A percentile compares a stretch with the other conserved stretches of the same genome.
Conservation (phyloP, 2,888 invertebrate species). For the Exocentrus adspersus region DNA sequence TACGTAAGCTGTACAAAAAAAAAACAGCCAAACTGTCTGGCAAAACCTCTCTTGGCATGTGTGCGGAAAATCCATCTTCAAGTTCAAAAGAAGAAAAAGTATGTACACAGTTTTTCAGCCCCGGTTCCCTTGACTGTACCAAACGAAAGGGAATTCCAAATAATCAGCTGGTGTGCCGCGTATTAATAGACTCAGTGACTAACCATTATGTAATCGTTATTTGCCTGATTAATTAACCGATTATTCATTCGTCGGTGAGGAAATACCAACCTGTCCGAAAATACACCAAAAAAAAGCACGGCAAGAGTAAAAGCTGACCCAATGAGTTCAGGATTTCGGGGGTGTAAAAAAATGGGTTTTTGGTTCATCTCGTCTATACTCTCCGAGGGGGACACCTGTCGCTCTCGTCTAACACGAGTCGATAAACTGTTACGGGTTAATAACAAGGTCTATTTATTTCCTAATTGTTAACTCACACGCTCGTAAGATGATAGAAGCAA, state of each 20-base stretch:
- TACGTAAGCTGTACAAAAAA: neutral
- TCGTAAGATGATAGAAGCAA: neutral
- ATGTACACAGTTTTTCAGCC: too few relatives aligned
- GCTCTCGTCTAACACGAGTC: neutral
- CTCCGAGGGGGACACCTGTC: too few relatives aligned
- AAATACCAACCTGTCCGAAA: conserved; percentile 13
- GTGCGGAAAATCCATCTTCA: neutral
- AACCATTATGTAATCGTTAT: conserved; percentile 5
- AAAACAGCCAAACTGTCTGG: conserved; percentile 3
- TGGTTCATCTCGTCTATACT: neutral
- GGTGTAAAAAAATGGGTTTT: neutral
- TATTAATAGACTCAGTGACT: conserved; percentile 2
- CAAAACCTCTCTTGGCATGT: neutral
- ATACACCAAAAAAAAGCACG: conserved; percentile 19
- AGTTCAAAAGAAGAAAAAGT: too few relatives aligned
- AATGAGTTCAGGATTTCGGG: neutral
- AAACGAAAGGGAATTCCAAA: neutral
- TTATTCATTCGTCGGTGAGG: conserved; percentile 6
- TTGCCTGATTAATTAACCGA: neutral
- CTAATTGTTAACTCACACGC: neutral
- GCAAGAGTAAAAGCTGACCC: neutral
- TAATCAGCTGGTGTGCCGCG: neutral
- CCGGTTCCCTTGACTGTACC: too few relatives aligned
- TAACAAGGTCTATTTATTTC: neutral
- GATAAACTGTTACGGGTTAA: neutral